phyloP scores from a whole-genome alignment of 2,797 vertebrate genomes.

The Diplodus puntazzo region DNA sequence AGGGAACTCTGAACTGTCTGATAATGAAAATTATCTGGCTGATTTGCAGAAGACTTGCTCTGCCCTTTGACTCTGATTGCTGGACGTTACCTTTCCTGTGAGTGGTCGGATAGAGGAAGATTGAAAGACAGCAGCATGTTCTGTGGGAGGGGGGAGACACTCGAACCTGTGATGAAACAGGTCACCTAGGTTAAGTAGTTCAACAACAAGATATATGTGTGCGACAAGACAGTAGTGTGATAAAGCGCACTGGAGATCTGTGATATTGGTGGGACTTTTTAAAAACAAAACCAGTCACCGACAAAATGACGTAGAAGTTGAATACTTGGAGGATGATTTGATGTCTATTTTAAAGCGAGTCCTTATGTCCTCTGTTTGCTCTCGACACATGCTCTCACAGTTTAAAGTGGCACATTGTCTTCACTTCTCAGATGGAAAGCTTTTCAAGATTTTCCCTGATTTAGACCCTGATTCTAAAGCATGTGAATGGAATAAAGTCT shows the following conservation, averaged over 20 bases:
- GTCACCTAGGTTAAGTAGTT: neutral
- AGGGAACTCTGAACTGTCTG: slow-evolving; percentile 36
- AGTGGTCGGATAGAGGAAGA: slow-evolving; percentile 4
- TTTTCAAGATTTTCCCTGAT: too few species aligned
- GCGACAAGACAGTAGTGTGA: neutral
- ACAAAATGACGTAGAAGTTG: too few species aligned
- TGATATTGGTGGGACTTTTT: too few species aligned
- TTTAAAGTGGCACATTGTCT: too few species aligned
- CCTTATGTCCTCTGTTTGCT: too few species aligned
- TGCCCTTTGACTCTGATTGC: slow-evolving; percentile 48
- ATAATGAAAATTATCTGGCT: slow-evolving; percentile 48
- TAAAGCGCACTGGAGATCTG: neutral
- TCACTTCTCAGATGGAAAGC: too few species aligned
- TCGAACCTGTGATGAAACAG: slow-evolving; percentile 9
- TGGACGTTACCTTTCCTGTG: slow-evolving; percentile 21
- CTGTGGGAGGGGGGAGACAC: neutral
- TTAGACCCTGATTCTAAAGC: too few species aligned
- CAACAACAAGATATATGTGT: slow-evolving; percentile 2
- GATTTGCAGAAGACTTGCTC: slow-evolving; percentile 7
- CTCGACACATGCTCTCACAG: too few species aligned
- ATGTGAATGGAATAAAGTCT: too few species aligned
- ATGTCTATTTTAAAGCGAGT: too few species aligned
- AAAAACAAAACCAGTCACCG: too few species aligned
- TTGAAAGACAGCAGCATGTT: slow-evolving; percentile 32
- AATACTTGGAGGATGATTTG: too few species aligned